phyloP scores from a whole-genome alignment of 2,113 vertebrate species.

The Aptenodytes forsteri region DNA sequence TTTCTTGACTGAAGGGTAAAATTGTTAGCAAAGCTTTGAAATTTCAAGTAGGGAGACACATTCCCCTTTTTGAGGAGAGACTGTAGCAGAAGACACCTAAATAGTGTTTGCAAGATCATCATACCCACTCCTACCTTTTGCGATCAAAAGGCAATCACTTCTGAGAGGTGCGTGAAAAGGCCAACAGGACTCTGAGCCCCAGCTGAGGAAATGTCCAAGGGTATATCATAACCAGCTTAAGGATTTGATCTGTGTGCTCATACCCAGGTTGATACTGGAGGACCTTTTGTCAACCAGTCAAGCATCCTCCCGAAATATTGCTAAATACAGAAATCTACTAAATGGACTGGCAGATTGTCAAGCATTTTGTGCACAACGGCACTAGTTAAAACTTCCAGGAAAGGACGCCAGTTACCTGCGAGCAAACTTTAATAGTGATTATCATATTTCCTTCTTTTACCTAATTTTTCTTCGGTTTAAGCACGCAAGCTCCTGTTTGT shows the following conservation, averaged over 20 bases:
- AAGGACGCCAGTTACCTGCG: background rate
- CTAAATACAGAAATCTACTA: background rate
- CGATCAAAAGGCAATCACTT: background rate
- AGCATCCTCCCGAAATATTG: background rate
- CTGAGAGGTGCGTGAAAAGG: background rate
- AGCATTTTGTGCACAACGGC: background rate
- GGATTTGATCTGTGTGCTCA: background rate
- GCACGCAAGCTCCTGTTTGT: background rate
- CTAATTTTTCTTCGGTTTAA: background rate
- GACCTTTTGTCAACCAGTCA: background rate
- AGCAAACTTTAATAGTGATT: background rate
- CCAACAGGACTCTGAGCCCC: background rate
- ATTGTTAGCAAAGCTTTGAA: background rate
- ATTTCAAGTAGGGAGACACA: accelerated
- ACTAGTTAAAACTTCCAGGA: background rate
- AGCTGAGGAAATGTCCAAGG: background rate
- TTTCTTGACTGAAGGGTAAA: background rate
- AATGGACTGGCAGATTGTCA: background rate
- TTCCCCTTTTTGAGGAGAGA: background rate
- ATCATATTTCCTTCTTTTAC: background rate
- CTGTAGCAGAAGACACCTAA: background rate
- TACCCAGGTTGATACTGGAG: background rate
- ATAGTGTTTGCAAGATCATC: background rate
- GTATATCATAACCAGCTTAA: background rate
- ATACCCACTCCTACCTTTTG: background rate